Evolutionary conservation across 2,797 vertebrate species (phyloP).

Genomic region (Chloroceryle amazona): DNA sequence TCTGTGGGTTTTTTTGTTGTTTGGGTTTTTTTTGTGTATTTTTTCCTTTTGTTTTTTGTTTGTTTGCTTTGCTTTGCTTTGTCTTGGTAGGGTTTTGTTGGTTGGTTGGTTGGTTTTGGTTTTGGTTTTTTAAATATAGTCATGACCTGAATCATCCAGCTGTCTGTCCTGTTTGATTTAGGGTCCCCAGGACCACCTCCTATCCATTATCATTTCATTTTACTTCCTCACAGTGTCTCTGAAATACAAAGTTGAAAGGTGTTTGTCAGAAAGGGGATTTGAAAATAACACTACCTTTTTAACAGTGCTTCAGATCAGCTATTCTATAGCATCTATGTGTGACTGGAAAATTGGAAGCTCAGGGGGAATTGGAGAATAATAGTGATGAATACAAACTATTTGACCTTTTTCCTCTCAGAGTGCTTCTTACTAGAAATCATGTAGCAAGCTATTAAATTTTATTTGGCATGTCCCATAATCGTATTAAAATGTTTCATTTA

Average conservation of each 20-base stretch:
- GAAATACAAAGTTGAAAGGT: constrained; percentile 64
- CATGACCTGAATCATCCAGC: neutral
- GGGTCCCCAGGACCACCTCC: neutral
- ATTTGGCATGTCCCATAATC: constrained; percentile 49
- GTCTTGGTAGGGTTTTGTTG: too few species aligned
- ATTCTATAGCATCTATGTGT: constrained; percentile 19
- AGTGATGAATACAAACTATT: constrained; percentile 62
- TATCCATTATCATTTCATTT: constrained; percentile 54
- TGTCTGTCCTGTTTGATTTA: constrained; percentile 46
- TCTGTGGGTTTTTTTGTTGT: neutral
- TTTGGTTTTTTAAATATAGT: too few species aligned
- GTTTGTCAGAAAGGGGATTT: constrained; percentile 69
- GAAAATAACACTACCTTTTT: constrained; percentile 65
- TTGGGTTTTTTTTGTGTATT: neutral
- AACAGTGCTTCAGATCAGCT: constrained; percentile 61
- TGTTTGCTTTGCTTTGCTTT: too few species aligned
- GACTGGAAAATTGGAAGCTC: constrained; percentile 67
- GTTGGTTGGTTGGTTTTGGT: too few species aligned
- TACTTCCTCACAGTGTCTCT: constrained; percentile 34
- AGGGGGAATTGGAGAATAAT: constrained; percentile 61
- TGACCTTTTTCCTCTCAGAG: constrained; percentile 65
- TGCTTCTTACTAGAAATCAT: constrained; percentile 55
- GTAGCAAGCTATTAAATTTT: constrained; percentile 69
- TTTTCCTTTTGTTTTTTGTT: neutral
- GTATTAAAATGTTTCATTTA: constrained; percentile 64